Conservation (phyloP, 2,113 vertebrate genomes). For the Mesoclemmys tuberculata region DNA sequence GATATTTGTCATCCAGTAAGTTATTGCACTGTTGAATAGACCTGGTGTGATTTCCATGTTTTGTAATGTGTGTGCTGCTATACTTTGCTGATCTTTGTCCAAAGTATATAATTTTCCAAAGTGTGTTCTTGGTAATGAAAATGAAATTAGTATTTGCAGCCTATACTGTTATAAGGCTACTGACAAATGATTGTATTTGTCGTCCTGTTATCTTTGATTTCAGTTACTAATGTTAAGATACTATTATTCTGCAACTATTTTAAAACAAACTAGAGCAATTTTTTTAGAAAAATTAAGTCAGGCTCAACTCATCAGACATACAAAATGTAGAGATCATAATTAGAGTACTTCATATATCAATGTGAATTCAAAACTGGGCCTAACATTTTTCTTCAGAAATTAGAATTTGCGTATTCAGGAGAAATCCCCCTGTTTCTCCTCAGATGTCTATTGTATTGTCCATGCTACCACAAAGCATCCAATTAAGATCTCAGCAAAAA, state of each 20-base stretch:
- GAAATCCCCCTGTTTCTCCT: not conserved
- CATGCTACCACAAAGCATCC: not conserved
- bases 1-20: conserved; percentile 99
- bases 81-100: not conserved
- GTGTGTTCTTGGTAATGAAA: not conserved
- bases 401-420: not conserved
- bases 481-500: not conserved
- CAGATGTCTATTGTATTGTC: not conserved
- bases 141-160: not conserved
- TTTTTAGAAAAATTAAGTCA: not conserved
- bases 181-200: not conserved
- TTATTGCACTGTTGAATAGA: conserved; percentile 70
- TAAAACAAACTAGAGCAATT: not conserved
- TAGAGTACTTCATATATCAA: not conserved
- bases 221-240: not conserved
- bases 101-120: not conserved
- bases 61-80: conserved; percentile 65
- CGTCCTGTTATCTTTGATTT: not conserved
- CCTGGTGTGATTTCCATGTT: conserved; percentile 70
- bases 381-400: not conserved
- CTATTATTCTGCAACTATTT: not conserved
- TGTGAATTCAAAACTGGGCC: not conserved
- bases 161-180: not conserved
- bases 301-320: not conserved
- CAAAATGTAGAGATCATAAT: not conserved